A percentile compares a stretch with the other conserved stretches of the same genome.
phyloP scores from a whole-genome alignment of 2,888 invertebrate genomes.

The Cephus spinipes region DNA sequence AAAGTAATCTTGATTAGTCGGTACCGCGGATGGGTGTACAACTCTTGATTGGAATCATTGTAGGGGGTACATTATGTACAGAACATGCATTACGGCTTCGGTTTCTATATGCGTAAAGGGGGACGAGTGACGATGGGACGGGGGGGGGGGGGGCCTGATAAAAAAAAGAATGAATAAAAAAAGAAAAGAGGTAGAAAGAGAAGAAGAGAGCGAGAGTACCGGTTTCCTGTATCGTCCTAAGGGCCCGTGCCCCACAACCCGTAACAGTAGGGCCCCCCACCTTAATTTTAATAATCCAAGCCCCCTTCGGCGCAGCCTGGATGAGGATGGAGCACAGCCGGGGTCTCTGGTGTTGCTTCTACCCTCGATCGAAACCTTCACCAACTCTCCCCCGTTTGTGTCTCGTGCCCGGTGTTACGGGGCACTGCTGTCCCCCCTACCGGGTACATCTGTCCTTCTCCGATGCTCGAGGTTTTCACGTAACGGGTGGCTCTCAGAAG shows the following conservation, averaged over 20 bases:
- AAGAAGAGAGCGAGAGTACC: constrained; percentile 33
- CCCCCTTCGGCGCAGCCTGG: constrained; percentile 50
- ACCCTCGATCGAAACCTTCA: constrained; percentile 5
- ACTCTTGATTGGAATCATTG: constrained; percentile 59
- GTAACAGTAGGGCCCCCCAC: constrained; percentile 25
- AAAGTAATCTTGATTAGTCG: constrained; percentile 1
- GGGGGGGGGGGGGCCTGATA: not conserved
- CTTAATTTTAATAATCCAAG: constrained; percentile 57
- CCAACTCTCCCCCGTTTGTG: constrained; percentile 36
- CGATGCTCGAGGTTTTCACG: constrained; percentile 10
- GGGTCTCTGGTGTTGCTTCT: not conserved
- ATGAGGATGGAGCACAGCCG: constrained; percentile 37
- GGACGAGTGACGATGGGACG: not conserved
- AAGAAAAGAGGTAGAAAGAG: constrained; percentile 20
- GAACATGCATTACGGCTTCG: constrained; percentile 34
- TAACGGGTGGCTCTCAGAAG: constrained; percentile 15
- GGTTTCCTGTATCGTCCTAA: constrained; percentile 37
- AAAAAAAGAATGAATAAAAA: not conserved
- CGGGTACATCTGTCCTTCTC: constrained; percentile 39
- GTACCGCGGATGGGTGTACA: constrained; percentile 14
- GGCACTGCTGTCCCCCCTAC: constrained; percentile 56
- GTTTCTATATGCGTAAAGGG: not conserved
- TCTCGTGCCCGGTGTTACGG: constrained; percentile 58
- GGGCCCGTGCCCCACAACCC: constrained; percentile 20
- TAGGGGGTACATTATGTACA: constrained; percentile 55